Base-by-base conservation (phyloP, 2,888 invertebrate species). In the Trichacis sp. region DNA sequence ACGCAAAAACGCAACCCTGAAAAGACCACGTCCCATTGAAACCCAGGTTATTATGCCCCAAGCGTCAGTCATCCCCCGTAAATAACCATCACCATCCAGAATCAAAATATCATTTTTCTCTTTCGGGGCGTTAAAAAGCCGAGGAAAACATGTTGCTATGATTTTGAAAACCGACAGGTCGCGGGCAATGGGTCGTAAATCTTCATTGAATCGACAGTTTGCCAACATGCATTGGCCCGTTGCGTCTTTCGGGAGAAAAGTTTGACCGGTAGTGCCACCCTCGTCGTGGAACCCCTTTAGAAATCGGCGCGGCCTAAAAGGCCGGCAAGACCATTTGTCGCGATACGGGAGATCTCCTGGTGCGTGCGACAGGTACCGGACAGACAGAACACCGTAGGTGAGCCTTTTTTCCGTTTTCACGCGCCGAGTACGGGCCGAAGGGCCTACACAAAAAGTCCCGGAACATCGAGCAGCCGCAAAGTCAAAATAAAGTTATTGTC, bases 401-500 rank as follows among this genome's bases (percentile, higher is more conserved):
- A 62, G 8, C 8, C 65, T 65, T 72, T 71, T 66, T 70, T 64
- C 66, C 61, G 62, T 73, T 72, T 73, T 67, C 73, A 69, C 64
- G 56, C 62, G 56, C 54, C 50, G 60, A 57, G 47, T 46, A 45
- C 49, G 29, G 18, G 17, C 62, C 40, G 38, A 50, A 40, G 42
- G 43, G 20, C 24, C 17, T 5, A n/a, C 51, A 73, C 71, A 74
- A 64, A 56, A 72, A 64, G 57, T 20, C 47, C 48, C 38, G 52
- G 55, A 66, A 70, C 54, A 56, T 50, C 55, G 63, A 54, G 43
- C 56, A 24, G 77, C 77, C 78, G 73, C 76, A 77, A 77, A 80
- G 80, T 81, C 81, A 81, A 81, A 81, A 81, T 81, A 81, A 77
- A 79, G 74, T 77, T 74, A 78, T 81, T 81, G 80, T 81, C 73